phyloP scores from a whole-genome alignment of 2,113 vertebrate species.

The Nasalis larvatus region DNA sequence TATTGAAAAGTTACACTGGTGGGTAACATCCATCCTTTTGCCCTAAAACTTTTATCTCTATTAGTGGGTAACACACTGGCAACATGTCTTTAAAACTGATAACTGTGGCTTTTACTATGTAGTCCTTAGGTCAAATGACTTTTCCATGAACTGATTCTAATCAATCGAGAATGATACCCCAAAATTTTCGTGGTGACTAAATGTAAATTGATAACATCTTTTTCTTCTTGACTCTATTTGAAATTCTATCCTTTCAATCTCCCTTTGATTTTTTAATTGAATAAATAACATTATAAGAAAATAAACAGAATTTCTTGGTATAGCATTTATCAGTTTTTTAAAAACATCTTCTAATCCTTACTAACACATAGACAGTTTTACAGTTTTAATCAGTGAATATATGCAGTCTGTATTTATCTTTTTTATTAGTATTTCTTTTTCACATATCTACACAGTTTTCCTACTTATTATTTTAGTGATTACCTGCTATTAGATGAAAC shows the following conservation, averaged over 20 bases:
- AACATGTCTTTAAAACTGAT: not conserved
- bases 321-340: not conserved
- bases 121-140: slow-evolving; percentile 46
- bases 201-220: slow-evolving; percentile 60
- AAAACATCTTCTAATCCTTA: not conserved
- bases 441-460: not conserved
- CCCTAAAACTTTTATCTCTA: slow-evolving; percentile 37
- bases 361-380: not conserved
- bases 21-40: not conserved
- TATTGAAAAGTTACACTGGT: not conserved
- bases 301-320: not conserved
- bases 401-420: not conserved
- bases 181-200: slow-evolving; percentile 55
- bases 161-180: slow-evolving; percentile 34
- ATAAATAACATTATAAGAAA: slow-evolving; percentile 28
- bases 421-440: not conserved
- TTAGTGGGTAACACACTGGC: not conserved
- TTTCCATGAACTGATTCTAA: slow-evolving; percentile 75
- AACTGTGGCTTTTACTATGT: slow-evolving; percentile 46
- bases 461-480: slow-evolving; percentile 6
- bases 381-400: not conserved
- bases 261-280: slow-evolving; percentile 18
- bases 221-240: slow-evolving; percentile 17
- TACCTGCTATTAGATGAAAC: not conserved
- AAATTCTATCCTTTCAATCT: not conserved